A percentile compares a stretch with the other conserved stretches of the same genome.
These are phyloP conservation scores for Cyclura pinguis DNA, from an alignment of 2,797 vertebrate genomes.

Conservation along the genomic window DNA sequence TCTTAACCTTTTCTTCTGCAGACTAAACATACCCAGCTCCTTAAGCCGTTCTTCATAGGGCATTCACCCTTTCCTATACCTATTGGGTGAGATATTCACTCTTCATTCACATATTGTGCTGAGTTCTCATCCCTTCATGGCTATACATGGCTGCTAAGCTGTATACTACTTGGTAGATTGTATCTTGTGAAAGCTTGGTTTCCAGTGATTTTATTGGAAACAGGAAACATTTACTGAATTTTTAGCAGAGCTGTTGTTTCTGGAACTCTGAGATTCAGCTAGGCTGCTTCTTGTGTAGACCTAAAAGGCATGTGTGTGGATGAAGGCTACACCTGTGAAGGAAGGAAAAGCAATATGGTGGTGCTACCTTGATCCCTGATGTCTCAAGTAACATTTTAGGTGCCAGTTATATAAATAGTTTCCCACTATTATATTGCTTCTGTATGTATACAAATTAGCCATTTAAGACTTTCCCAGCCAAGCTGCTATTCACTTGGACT, in stretches of 20 bases:
- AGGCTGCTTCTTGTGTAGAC: background rate
- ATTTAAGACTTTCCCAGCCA: background rate
- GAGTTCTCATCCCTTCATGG: background rate
- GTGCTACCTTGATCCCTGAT: background rate
- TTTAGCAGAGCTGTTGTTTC: background rate
- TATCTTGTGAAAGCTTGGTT: background rate
- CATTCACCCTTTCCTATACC: background rate
- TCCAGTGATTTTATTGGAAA: background rate
- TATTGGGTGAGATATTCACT: background rate
- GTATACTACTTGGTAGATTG: background rate
- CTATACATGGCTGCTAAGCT: background rate
- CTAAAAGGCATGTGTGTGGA: background rate
- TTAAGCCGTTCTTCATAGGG: too few relatives aligned
- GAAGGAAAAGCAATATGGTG: background rate
- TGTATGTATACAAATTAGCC: constrained; percentile 7
- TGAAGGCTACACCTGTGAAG: background rate
- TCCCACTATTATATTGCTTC: background rate
- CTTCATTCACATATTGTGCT: background rate
- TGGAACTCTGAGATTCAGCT: background rate
- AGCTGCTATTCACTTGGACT: constrained; percentile 9
- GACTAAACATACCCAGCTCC: too few relatives aligned
- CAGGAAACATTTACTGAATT: background rate
- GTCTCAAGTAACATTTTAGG: background rate
- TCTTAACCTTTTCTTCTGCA: too few relatives aligned
- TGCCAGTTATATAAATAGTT: background rate